Percentiles rank a stretch among this genome's conserved stretches.
Conservation (phyloP, 2,888 invertebrate genomes). For the Hypomecis atomaria region DNA sequence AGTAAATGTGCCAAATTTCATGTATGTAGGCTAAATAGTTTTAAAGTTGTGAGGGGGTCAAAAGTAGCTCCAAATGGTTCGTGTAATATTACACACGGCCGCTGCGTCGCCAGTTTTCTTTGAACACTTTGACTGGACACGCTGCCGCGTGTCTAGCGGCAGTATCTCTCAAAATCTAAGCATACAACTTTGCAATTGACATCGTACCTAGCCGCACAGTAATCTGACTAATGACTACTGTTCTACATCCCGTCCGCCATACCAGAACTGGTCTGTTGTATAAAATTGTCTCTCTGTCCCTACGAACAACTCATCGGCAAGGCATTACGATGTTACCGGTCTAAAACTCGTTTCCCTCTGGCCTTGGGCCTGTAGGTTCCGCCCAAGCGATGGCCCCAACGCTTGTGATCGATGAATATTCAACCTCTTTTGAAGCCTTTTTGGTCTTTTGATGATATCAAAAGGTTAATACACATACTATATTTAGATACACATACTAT, state of each 20-base stretch:
- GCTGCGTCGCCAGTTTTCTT: too few species aligned
- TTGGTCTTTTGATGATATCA: constrained; percentile 22
- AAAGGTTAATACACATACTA: constrained; percentile 15
- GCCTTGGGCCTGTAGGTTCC: constrained; percentile 75
- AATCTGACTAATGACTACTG: not conserved
- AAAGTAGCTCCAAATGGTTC: too few species aligned
- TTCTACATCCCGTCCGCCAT: not conserved
- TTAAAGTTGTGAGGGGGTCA: too few species aligned
- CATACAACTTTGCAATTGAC: too few species aligned
- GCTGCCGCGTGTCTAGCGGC: too few species aligned
- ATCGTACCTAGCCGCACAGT: too few species aligned
- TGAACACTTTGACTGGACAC: too few species aligned
- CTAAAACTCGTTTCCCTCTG: constrained; percentile 68
- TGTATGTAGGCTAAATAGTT: too few species aligned
- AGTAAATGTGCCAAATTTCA: too few species aligned
- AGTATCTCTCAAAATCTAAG: too few species aligned
- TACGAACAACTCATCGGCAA: constrained; percentile 38
- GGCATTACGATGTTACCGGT: constrained; percentile 43
- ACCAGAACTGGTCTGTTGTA: constrained; percentile 8
- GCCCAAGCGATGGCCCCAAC: constrained; percentile 67
- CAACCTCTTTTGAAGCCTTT: constrained; percentile 30
- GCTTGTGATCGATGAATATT: constrained; percentile 47
- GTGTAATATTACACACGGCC: too few species aligned
- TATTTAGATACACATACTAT: too few species aligned
- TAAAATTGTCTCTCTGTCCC: constrained; percentile 23